These are phyloP conservation scores for Pseudopleuronectes americanus DNA, from an alignment of 2,797 vertebrate genomes.

Conservation along the genomic window DNA sequence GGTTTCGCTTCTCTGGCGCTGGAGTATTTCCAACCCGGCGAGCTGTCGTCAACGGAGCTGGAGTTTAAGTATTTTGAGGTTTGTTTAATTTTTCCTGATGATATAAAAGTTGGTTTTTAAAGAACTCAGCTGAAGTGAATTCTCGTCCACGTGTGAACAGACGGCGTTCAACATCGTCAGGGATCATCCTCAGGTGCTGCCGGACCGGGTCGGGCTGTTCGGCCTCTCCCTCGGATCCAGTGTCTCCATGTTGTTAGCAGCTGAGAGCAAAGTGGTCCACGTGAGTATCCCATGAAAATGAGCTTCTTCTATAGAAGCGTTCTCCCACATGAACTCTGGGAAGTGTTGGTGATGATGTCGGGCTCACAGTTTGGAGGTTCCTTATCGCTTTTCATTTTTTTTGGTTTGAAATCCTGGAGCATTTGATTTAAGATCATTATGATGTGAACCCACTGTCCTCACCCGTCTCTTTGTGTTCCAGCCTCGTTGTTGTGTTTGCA, in stretches of 20 bases:
- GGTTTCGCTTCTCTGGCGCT: slow-evolving; percentile 71
- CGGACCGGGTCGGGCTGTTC: slow-evolving; percentile 69
- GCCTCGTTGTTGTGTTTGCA: slow-evolving; percentile 77
- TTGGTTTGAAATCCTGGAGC: too few species aligned
- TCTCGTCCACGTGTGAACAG: slow-evolving; percentile 46
- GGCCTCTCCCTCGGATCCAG: slow-evolving; percentile 75
- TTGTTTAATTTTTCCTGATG: neutral
- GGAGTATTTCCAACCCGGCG: slow-evolving; percentile 24
- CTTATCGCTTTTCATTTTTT: too few species aligned
- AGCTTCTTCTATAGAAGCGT: neutral
- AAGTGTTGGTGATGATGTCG: too few species aligned
- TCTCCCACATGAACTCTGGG: too few species aligned
- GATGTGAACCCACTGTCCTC: neutral
- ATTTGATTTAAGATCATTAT: neutral
- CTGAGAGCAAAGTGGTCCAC: slow-evolving; percentile 49
- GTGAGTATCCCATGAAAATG: slow-evolving; percentile 32
- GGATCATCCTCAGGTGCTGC: slow-evolving; percentile 73
- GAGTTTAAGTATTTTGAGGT: slow-evolving; percentile 59
- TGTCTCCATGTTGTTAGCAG: slow-evolving; percentile 42
- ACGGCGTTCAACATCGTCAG: slow-evolving; percentile 70
- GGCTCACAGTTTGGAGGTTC: too few species aligned
- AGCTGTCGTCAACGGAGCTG: neutral
- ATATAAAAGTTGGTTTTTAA: neutral
- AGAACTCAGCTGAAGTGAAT: neutral
- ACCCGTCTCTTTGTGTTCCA: slow-evolving; percentile 40